Base-by-base conservation (phyloP, 2,113 vertebrate genomes). In the Agapornis roseicollis region DNA sequence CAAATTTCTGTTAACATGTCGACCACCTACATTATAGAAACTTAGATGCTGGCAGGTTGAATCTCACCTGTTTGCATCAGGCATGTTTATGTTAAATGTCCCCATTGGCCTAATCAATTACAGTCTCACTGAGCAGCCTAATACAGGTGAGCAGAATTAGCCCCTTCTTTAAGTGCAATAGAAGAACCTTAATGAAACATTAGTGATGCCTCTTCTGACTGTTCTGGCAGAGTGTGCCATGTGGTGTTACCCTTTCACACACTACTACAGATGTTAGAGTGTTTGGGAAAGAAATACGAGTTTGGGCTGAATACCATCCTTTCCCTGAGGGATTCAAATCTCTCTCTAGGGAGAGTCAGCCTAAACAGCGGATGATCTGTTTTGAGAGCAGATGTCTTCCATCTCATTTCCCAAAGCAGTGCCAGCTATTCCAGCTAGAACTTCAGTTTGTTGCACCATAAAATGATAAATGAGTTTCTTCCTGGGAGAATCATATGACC, bases 381-480 rank as follows among this genome's bases (percentile, higher is more conserved):
- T 83, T 83, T 27, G 53, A 66, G 52, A 93, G 63, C 76, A 94
- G 80, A 73, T 83, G 53, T 46, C 93, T 93, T 88, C 76, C 68
- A 76, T 91, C 35, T 89, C 56, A 29, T 85, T 80, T 96, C 46
- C 68, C 31, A 73, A 77, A 85, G 35, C 88, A 50, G 42, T 85
- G 82, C 50, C 85, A 93, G 76, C 20, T 80, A 85, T 39, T 92
- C 85, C 68, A 90, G 37, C n/a, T 90, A 77, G 79, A 94, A 88
- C 74, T 85, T 93, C 31, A 35, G 53, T 88, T 90, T 88, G 91
- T 94, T 94, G 76, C 71, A 73, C n/a, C 68, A 64, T 91, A 88
- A 88, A 96, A 85, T 77, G 10, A 55, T 73, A 85, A 88, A 66
- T 88, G 76, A 66, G 15, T 70, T 91, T 91, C 82, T 94, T 92